Evolutionary conservation across 2,113 vertebrate species (phyloP).

Genomic region (Rhinoptilus africanus): DNA sequence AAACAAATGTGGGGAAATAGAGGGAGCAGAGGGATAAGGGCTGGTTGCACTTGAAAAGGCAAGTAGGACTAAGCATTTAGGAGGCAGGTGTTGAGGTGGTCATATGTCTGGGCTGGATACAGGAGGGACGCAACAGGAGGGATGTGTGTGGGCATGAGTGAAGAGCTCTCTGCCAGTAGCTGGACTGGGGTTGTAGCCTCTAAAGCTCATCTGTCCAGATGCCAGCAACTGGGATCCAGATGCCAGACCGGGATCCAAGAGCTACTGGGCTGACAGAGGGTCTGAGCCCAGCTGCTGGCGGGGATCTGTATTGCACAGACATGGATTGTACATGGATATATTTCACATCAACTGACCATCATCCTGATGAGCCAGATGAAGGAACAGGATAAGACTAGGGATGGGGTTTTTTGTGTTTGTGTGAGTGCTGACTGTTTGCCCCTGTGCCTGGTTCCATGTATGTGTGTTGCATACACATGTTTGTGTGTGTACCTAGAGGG

Average conservation of each 20-base stretch:
- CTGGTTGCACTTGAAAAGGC: neutral
- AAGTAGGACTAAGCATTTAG: neutral
- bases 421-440: neutral
- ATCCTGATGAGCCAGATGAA: neutral
- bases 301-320: rapidly evolving
- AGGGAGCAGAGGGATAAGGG: neutral
- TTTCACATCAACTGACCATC: neutral
- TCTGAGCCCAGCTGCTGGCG: neutral
- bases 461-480: neutral
- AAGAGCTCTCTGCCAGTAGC: neutral
- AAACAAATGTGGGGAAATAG: neutral
- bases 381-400: neutral
- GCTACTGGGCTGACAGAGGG: neutral
- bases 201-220: neutral
- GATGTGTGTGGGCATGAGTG: neutral
- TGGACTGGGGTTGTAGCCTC: neutral
- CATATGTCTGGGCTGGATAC: neutral
- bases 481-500: neutral
- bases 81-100: neutral
- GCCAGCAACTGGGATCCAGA: neutral
- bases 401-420: neutral
- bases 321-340: neutral
- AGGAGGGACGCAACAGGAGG: rapidly evolving
- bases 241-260: neutral
- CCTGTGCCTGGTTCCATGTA: neutral